Evolutionary conservation across 2,113 vertebrate genomes (phyloP).

Genomic region (Epinephelus moara): DNA sequence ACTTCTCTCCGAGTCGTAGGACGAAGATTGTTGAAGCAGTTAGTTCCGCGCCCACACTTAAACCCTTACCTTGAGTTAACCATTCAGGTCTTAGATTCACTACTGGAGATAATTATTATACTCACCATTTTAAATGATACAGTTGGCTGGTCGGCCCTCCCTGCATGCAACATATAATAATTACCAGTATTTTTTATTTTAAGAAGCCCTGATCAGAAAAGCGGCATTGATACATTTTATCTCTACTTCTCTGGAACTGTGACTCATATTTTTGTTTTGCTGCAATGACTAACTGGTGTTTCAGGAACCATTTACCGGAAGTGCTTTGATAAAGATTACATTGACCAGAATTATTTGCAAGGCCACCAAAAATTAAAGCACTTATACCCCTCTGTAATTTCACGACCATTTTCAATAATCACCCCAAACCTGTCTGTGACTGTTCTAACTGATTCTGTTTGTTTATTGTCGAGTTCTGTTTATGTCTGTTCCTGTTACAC

Average conservation of each 20-base stretch:
- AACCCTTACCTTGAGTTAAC: not conserved
- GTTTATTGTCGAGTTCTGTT: not conserved
- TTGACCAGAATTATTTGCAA: conserved; percentile 5
- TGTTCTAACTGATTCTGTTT: not conserved
- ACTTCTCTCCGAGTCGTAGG: not conserved
- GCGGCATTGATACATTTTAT: not conserved
- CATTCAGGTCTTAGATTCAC: conserved; percentile 28
- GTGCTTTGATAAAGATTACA: not conserved
- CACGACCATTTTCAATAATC: conserved; percentile 7
- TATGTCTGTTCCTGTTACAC: not conserved
- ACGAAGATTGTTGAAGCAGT: not conserved
- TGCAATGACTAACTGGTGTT: not conserved
- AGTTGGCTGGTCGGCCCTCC: conserved; percentile 16
- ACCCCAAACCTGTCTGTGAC: not conserved
- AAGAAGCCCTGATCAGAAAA: conserved; percentile 16
- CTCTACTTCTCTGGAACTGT: not conserved
- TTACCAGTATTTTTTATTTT: conserved; percentile 22
- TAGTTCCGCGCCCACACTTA: not conserved
- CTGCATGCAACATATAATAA: conserved; percentile 29
- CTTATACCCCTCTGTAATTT: conserved; percentile 14
- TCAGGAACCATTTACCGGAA: not conserved
- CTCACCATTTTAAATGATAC: conserved; percentile 52
- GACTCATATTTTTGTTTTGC: not conserved
- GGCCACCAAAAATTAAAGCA: not conserved
- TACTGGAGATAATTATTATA: conserved; percentile 52